A percentile compares a stretch with the other conserved stretches of the same genome.
Conservation (phyloP, 2,113 vertebrate genomes). For the Myanophis thanlyinensis region DNA sequence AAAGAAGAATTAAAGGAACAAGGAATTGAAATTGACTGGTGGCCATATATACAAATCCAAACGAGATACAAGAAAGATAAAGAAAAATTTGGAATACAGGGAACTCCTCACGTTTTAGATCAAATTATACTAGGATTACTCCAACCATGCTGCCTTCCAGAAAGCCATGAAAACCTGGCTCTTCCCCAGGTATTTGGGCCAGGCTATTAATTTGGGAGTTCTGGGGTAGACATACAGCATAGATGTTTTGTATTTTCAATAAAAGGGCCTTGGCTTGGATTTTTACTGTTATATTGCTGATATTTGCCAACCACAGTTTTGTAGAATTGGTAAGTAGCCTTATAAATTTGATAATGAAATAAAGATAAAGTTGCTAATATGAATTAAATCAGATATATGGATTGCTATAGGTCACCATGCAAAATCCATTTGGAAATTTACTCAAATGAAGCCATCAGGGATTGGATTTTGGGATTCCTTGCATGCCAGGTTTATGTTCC, state of each 20-base stretch:
- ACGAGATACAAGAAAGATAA: too few species aligned
- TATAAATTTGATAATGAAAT: not conserved
- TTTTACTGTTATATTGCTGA: not conserved
- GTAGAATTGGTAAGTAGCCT: not conserved
- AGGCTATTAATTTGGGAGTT: not conserved
- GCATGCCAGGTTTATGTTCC: not conserved
- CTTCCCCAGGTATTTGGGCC: not conserved
- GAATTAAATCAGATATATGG: not conserved
- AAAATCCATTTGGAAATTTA: not conserved
- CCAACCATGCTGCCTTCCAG: not conserved
- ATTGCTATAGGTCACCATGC: not conserved
- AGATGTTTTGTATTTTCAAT: not conserved
- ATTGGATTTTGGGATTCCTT: not conserved
- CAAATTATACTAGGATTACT: too few species aligned
- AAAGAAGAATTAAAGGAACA: too few species aligned
- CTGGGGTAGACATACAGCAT: not conserved
- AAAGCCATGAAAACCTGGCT: not conserved
- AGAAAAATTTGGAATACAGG: too few species aligned
- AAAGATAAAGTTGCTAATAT: not conserved
- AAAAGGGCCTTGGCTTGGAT: not conserved
- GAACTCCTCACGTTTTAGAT: too few species aligned
- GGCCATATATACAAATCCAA: too few species aligned
- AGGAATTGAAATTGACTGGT: too few species aligned
- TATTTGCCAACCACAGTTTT: not conserved
- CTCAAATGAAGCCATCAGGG: not conserved